Base-by-base conservation (phyloP, 1,140 invertebrate species). In the Drosophila kanapiae region DNA sequence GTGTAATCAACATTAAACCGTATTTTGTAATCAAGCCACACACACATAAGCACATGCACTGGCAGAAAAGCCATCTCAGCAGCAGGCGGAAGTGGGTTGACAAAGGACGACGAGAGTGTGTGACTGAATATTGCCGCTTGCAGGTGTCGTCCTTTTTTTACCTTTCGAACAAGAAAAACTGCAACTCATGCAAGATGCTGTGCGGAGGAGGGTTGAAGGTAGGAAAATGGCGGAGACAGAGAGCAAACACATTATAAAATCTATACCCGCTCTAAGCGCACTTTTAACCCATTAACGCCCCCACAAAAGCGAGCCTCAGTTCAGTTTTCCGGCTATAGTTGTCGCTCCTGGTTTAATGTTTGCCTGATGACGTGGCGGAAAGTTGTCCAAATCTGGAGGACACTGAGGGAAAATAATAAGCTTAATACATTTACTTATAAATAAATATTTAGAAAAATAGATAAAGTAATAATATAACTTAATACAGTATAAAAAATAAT, bases 1-100 rank as follows among this genome's bases (percentile, higher is more conserved):
- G 85, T 87, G 84, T 87, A 87, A 87, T 87, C 84, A 87, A 87
- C 83, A 87, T 87, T 88, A 87, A 87, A 87, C 83, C 77, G 84
- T 87, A 87, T 87, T 87, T 87, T 88, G 83, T 80, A 87, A 87
- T 87, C 83, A 87, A 84, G 59, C 67, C 77, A 75, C 75, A 71
- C 65, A 72, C 71, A 57, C 62, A 65, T 60, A 64, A 59, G n/a
- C 53, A 53, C 57, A 48, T 47, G 56, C 62, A 72, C 48, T 59
- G 53, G 23, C 57, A 49, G 53, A 80, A 75, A 80, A 80, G 70
- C 67, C 67, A 82, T 74, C 75, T 86, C 82, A 86, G 82, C 82
- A 74, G 51, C 82, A 64, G 75, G 43, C 75, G 75, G 75, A 78
- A 78, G 75, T 69, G 83, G 48, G 51, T 43, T 69, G 82, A 85